Conservation (phyloP, 2,113 vertebrate genomes). For the Accipiter cooperii region DNA sequence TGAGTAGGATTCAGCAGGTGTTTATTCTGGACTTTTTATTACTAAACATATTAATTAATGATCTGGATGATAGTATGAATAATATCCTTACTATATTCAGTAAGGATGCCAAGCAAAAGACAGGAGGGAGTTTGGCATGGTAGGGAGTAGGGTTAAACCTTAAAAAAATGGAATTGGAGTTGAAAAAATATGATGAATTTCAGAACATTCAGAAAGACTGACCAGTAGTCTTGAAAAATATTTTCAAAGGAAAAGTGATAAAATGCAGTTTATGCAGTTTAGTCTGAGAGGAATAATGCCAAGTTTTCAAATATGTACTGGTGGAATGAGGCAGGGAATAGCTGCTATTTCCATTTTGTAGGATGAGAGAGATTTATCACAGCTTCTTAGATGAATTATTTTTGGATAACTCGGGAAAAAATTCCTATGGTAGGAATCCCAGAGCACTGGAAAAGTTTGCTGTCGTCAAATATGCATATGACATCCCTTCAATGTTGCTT, state of each 20-base stretch:
- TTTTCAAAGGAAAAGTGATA: not conserved
- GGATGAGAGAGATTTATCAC: not conserved
- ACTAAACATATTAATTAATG: not conserved
- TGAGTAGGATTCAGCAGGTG: not conserved
- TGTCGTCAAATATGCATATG: not conserved
- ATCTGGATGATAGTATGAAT: not conserved
- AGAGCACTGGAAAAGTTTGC: not conserved
- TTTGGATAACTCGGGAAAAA: not conserved
- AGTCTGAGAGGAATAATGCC: not conserved
- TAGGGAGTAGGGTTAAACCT: not conserved
- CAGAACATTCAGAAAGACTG: not conserved
- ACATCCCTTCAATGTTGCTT: not conserved
- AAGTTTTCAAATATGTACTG: not conserved
- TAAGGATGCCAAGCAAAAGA: not conserved
- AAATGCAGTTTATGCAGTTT: not conserved
- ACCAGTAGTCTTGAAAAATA: not conserved
- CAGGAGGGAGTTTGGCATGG: not conserved
- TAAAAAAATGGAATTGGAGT: not conserved
- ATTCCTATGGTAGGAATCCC: not conserved
- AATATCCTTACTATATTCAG: not conserved
- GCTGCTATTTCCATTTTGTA: not conserved
- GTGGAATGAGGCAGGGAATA: not conserved
- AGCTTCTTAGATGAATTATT: not conserved
- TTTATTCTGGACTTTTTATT: not conserved
- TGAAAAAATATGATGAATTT: not conserved